Percentiles rank a stretch among this genome's conserved stretches.
These are phyloP conservation scores for Glyphotaelius pellucidus DNA, from an alignment of 2,888 invertebrate species.

Conservation along the genomic window DNA sequence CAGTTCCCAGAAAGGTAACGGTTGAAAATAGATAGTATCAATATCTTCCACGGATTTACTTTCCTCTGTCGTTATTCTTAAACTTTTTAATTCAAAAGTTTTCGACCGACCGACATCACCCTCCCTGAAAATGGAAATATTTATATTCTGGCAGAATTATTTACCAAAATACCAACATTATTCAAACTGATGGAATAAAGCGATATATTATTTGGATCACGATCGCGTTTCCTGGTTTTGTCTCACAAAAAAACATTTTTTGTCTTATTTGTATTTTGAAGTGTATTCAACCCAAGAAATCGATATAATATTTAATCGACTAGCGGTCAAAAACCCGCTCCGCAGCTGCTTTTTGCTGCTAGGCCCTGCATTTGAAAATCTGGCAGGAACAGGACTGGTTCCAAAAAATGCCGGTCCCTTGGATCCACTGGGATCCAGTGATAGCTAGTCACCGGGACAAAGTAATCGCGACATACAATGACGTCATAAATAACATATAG, in stretches of 20 bases:
- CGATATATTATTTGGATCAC: constrained; percentile 1
- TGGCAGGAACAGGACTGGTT: too few relatives aligned
- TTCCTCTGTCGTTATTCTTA: neutral
- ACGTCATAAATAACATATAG: too few relatives aligned
- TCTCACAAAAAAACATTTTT: neutral
- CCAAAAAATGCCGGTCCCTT: too few relatives aligned
- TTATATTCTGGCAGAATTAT: neutral
- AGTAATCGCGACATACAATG: too few relatives aligned
- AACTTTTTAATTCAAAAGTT: neutral
- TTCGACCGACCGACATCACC: neutral
- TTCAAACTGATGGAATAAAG: neutral
- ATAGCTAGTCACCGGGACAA: too few relatives aligned
- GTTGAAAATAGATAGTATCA: neutral
- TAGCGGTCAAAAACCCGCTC: too few relatives aligned
- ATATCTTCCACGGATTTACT: neutral
- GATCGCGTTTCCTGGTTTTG: constrained; percentile 23
- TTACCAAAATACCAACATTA: neutral
- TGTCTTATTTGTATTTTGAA: neutral
- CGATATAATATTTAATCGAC: neutral
- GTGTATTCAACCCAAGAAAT: neutral
- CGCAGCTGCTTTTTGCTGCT: too few relatives aligned
- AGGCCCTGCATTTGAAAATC: too few relatives aligned
- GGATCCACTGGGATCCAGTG: too few relatives aligned
- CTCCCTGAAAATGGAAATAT: neutral
- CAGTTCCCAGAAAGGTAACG: too few relatives aligned